phyloP scores from a whole-genome alignment of 1,140 invertebrate genomes.

The Drosophila melanogaster region DNA sequence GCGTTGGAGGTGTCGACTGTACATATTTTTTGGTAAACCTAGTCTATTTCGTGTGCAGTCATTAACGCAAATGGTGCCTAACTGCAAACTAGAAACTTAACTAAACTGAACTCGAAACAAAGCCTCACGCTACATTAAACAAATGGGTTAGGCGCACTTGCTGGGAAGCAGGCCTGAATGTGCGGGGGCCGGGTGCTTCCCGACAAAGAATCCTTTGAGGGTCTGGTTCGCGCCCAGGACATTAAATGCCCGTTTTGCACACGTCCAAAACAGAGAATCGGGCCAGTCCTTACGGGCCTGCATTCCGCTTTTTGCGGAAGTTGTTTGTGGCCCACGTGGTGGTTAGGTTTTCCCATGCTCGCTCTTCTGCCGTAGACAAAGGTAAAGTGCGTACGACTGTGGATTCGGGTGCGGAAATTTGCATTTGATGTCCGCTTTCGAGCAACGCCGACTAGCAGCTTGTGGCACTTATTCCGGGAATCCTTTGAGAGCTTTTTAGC shows the following conservation, averaged over 20 bases:
- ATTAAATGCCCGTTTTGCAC: conserved; percentile 74
- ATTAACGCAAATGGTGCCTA: conserved; percentile 70
- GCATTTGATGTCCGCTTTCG: conserved; percentile 52
- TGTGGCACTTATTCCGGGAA: conserved; percentile 4
- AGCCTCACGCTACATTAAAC: conserved; percentile 74
- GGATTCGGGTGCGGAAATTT: conserved; percentile 36
- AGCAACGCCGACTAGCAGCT: conserved; percentile 14
- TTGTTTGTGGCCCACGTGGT: conserved; percentile 19
- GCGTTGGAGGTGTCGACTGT: not conserved
- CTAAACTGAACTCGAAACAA: conserved; percentile 72
- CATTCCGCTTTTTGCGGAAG: conserved; percentile 19
- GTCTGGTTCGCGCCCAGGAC: conserved; percentile 49
- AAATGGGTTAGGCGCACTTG: conserved; percentile 63
- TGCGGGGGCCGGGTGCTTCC: conserved; percentile 7
- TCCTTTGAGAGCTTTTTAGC: conserved; percentile 5
- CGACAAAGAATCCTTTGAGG: conserved; percentile 66
- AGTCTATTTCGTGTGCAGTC: conserved; percentile 60
- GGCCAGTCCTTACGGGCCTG: conserved; percentile 26
- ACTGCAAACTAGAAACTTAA: conserved; percentile 61
- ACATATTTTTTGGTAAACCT: conserved; percentile 5
- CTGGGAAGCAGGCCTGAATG: conserved; percentile 40
- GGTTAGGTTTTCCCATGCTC: not conserved
- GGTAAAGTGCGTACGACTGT: conserved; percentile 57
- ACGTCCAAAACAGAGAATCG: conserved; percentile 74
- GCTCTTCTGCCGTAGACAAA: conserved; percentile 53